Percentiles rank a stretch among this genome's conserved stretches.
Conservation (phyloP, 2,888 invertebrate species). For the Noctuana brunneofusca region DNA sequence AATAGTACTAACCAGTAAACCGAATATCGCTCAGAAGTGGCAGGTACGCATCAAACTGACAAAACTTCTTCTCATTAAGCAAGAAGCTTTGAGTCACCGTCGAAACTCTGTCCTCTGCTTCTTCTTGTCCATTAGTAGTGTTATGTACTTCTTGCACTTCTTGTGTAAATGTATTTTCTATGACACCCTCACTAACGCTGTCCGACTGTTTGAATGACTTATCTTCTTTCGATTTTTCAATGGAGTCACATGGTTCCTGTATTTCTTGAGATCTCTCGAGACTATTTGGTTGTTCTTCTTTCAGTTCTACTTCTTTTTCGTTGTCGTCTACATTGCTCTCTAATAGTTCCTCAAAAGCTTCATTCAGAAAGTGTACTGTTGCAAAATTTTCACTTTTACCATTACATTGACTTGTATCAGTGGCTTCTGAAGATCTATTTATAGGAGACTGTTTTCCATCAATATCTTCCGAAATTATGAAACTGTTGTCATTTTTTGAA, state of each 20-base stretch:
- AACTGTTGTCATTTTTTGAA: constrained; percentile 13
- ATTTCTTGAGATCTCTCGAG: constrained; percentile 37
- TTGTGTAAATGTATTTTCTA: constrained; percentile 16
- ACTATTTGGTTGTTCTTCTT: constrained; percentile 48
- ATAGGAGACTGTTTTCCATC: background rate
- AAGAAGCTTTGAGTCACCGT: constrained; percentile 71
- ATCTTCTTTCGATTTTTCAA: constrained; percentile 22
- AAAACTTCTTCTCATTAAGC: constrained; percentile 78
- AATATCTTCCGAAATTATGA: constrained; percentile 19
- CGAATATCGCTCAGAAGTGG: constrained; percentile 73
- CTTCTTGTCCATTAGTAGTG: constrained; percentile 38
- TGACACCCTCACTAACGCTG: constrained; percentile 28
- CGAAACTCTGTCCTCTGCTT: constrained; percentile 50
- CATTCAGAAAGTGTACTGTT: constrained; percentile 68
- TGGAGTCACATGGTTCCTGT: constrained; percentile 20
- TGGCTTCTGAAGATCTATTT: constrained; percentile 20
- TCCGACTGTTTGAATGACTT: constrained; percentile 40
- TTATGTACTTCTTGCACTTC: constrained; percentile 46
- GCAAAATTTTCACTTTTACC: constrained; percentile 63
- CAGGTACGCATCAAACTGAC: constrained; percentile 62
- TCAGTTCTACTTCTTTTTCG: constrained; percentile 57
- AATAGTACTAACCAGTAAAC: constrained; percentile 67
- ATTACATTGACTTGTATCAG: constrained; percentile 50
- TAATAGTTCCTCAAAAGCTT: constrained; percentile 70
- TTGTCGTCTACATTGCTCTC: constrained; percentile 75